Conservation (phyloP, 64 coral and sea anemone species). For the Porites australiensis region DNA sequence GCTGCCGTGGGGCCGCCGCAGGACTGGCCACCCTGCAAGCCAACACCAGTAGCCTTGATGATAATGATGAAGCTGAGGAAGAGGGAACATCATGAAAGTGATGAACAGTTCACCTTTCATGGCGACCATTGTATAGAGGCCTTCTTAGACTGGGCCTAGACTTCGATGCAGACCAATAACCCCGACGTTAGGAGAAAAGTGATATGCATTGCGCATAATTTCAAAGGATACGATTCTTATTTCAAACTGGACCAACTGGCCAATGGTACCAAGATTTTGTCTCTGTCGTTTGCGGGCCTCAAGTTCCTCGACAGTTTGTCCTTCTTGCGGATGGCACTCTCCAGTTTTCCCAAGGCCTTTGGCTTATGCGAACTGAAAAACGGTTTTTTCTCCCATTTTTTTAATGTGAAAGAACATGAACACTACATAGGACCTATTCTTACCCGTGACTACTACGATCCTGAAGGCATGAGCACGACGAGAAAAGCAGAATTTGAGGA, state of each 20-base stretch:
- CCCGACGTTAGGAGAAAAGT: too few species aligned
- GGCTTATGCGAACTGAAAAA: constrained; percentile 7
- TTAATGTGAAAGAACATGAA: constrained; percentile 13
- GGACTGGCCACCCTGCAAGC: too few species aligned
- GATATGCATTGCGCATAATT: background rate
- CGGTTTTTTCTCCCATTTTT: constrained; percentile 60
- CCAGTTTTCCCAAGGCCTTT: constrained; percentile 28
- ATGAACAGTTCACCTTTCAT: background rate
- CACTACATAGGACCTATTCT: constrained; percentile 47
- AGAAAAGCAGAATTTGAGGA: background rate
- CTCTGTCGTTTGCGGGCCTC: background rate
- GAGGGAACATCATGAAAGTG: background rate
- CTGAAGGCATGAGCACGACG: background rate
- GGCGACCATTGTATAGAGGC: background rate
- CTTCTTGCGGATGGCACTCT: constrained; percentile 47
- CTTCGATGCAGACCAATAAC: background rate
- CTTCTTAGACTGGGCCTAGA: background rate
- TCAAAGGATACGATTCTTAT: constrained; percentile 40
- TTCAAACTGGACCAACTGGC: background rate
- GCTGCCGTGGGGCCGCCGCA: too few species aligned
- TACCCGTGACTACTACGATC: background rate
- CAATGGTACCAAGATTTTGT: constrained; percentile 33
- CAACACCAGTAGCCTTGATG: too few species aligned
- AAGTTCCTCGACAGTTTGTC: constrained; percentile 27
- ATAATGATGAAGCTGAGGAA: too few species aligned